A percentile compares a stretch with the other conserved stretches of the same genome.
phyloP scores from a whole-genome alignment of 2,113 vertebrate genomes.

The Heterocephalus glaber region DNA sequence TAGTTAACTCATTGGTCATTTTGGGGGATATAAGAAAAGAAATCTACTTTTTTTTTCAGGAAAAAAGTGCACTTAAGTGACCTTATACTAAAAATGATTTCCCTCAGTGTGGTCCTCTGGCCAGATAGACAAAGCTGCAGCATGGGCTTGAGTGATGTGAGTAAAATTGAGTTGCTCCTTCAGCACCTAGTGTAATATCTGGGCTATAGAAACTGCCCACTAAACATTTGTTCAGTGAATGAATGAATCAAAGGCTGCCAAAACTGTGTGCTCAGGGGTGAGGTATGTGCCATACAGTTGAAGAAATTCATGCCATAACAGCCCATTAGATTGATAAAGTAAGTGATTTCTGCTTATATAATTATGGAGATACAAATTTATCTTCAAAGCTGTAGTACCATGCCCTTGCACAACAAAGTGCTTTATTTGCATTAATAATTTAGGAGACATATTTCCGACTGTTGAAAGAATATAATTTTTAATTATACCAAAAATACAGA shows the following conservation, averaged over 20 bases:
- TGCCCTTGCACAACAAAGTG: background rate
- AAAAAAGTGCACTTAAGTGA: background rate
- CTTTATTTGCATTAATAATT: constrained; percentile 54
- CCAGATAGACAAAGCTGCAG: background rate
- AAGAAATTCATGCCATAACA: background rate
- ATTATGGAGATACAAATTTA: constrained; percentile 40
- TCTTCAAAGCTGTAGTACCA: constrained; percentile 29
- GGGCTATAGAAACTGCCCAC: background rate
- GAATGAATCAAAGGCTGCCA: background rate
- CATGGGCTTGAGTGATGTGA: background rate
- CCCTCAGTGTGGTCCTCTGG: background rate
- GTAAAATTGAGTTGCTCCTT: background rate
- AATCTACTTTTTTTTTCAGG: background rate
- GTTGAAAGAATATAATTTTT: constrained; percentile 48
- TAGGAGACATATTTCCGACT: constrained; percentile 37
- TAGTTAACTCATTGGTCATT: background rate
- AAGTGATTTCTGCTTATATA: constrained; percentile 44
- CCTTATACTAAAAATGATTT: background rate
- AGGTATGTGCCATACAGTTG: background rate
- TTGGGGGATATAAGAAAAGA: background rate
- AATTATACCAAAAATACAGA: constrained; percentile 41
- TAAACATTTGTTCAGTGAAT: background rate
- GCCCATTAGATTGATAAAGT: background rate
- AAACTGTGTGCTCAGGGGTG: background rate
- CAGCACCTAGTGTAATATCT: background rate